A percentile compares a stretch with the other conserved stretches of the same genome.
Conservation (phyloP, 2,113 vertebrate species). For the Megaceryle maxima region DNA sequence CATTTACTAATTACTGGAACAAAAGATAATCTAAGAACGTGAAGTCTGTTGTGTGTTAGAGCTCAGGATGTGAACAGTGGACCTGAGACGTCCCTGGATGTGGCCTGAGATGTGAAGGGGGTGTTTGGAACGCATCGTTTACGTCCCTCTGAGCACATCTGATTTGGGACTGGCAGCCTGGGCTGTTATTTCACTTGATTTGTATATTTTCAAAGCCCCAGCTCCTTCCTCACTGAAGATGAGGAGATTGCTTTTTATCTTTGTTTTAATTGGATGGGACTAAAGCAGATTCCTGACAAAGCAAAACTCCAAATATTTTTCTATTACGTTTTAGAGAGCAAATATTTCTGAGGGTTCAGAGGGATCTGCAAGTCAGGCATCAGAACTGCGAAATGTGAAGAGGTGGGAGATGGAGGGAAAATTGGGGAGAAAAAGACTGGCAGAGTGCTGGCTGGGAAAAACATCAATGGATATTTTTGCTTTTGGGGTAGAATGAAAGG, state of each 20-base stretch:
- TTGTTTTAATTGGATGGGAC: background rate
- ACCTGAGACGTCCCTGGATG: background rate
- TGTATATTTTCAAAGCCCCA: constrained; percentile 20
- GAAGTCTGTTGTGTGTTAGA: background rate
- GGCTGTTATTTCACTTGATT: constrained; percentile 16
- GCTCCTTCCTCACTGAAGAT: background rate
- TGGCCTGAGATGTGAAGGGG: background rate
- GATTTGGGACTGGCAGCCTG: background rate
- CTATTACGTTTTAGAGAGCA: constrained; percentile 22
- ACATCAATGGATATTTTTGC: constrained; percentile 13
- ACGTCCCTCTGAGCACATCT: background rate
- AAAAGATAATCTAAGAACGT: background rate
- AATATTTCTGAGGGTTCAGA: constrained; percentile 4
- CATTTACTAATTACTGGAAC: background rate
- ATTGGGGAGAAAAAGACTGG: background rate
- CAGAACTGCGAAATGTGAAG: background rate
- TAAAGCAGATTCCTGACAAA: background rate
- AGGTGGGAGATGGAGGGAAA: background rate
- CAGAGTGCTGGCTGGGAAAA: background rate
- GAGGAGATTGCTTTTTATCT: constrained; percentile 7
- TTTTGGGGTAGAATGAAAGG: constrained; percentile 15
- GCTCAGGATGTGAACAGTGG: background rate
- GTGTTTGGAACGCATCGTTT: background rate
- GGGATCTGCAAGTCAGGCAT: background rate
- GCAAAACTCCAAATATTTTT: background rate